These are phyloP conservation scores for Urocitellus parryii DNA, from an alignment of 2,113 vertebrate genomes.

Conservation along the genomic window DNA sequence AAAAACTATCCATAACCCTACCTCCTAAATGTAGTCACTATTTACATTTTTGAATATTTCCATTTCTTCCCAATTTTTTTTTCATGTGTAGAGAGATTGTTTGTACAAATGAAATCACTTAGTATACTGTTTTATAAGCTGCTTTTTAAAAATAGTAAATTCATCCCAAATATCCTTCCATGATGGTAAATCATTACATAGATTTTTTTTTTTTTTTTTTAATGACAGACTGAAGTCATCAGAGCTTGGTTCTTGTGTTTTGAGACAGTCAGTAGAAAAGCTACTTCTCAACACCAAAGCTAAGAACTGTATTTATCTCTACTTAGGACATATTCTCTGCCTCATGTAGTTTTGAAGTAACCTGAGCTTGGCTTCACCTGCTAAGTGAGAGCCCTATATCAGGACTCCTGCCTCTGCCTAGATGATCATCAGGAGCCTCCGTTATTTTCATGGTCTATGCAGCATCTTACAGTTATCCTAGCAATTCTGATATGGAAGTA, in stretches of 20 bases:
- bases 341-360: neutral
- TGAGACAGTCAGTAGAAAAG: neutral
- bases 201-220: neutral
- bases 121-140: neutral
- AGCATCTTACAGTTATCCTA: neutral
- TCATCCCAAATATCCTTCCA: neutral
- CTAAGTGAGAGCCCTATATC: neutral
- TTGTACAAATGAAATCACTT: neutral
- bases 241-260: neutral
- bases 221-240: neutral
- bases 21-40: neutral
- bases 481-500: neutral
- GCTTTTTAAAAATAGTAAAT: neutral
- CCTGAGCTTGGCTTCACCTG: neutral
- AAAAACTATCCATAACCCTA: neutral
- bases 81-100: neutral
- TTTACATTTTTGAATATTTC: conserved; percentile 37
- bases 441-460: neutral
- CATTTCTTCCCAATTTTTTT: conserved; percentile 10
- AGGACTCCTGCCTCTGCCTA: neutral
- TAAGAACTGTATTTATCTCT: neutral
- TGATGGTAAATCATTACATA: neutral
- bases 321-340: neutral
- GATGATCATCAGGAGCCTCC: neutral
- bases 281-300: neutral